phyloP scores from a whole-genome alignment of 2,113 vertebrate genomes.

The Pluvianellus socialis region DNA sequence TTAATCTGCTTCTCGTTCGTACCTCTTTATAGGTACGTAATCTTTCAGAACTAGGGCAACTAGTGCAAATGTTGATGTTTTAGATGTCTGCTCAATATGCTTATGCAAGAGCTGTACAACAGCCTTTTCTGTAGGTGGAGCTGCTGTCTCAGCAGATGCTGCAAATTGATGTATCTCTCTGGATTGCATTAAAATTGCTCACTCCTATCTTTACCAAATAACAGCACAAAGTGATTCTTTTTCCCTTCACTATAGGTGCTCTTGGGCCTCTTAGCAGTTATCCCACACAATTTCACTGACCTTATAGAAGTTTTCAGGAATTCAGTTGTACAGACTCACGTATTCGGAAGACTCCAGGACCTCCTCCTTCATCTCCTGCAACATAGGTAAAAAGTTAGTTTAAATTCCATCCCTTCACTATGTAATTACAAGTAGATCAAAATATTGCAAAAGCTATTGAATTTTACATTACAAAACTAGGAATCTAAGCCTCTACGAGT shows the following conservation, averaged over 20 bases:
- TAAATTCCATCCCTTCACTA: neutral
- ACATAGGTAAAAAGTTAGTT: neutral
- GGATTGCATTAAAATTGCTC: neutral
- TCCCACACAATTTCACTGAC: neutral
- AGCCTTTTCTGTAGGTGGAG: slow-evolving; percentile 24
- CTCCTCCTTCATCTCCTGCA: neutral
- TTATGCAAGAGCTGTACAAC: neutral
- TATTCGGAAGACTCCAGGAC: neutral
- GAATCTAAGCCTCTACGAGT: neutral
- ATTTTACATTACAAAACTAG: neutral
- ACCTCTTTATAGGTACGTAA: neutral
- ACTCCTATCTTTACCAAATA: neutral
- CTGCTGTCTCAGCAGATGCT: neutral
- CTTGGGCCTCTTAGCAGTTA: neutral
- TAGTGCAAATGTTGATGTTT: neutral
- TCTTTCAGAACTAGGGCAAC: neutral
- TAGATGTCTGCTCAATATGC: neutral
- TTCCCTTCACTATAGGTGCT: neutral
- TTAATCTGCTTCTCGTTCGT: neutral
- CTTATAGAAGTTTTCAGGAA: neutral
- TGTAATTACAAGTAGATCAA: neutral
- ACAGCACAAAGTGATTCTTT: neutral
- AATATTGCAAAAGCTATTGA: neutral
- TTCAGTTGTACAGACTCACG: neutral
- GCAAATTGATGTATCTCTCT: neutral